These are phyloP conservation scores for Oriolus oriolus DNA, from an alignment of 2,113 vertebrate species.

Conservation along the genomic window DNA sequence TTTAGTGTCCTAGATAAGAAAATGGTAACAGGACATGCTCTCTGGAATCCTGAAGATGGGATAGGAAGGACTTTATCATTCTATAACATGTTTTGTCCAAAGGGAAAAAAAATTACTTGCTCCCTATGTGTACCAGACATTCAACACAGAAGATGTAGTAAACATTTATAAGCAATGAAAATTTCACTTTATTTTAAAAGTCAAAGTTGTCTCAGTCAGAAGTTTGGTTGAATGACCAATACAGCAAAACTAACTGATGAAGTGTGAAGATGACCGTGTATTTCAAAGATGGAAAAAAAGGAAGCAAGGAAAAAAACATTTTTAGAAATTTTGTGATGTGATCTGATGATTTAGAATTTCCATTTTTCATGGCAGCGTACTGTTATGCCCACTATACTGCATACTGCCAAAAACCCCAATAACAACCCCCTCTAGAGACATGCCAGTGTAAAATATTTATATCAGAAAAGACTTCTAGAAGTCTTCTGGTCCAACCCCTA, in stretches of 20 bases:
- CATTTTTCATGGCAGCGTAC: conserved; percentile 27
- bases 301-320: background rate
- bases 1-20: background rate
- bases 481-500: background rate
- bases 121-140: background rate
- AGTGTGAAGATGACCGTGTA: background rate
- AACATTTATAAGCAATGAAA: background rate
- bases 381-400: background rate
- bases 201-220: background rate
- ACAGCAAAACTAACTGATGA: background rate
- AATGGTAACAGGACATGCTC: background rate
- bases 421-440: background rate
- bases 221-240: background rate
- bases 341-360: conserved; percentile 27
- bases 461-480: background rate
- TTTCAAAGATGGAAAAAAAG: background rate
- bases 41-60: background rate
- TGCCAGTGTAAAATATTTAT: background rate
- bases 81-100: background rate
- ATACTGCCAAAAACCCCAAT: background rate
- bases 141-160: background rate
- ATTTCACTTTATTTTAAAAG: conserved; percentile 4
- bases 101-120: background rate
- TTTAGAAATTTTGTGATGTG: background rate
- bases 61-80: background rate